A percentile compares a stretch with the other conserved stretches of the same genome.
These are phyloP conservation scores for Brachyptera risi DNA, from an alignment of 2,888 invertebrate species.

Conservation along the genomic window DNA sequence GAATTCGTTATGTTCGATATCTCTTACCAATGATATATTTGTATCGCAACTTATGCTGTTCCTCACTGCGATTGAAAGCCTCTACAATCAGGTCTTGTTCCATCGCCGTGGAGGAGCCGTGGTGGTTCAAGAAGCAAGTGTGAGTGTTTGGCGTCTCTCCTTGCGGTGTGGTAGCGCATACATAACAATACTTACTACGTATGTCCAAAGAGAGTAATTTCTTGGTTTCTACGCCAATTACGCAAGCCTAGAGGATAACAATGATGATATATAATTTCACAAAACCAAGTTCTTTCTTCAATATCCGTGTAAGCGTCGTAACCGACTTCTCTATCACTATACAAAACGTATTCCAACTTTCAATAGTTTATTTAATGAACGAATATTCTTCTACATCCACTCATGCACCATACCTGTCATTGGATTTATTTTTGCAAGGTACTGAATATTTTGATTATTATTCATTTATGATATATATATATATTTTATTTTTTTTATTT, in stretches of 20 bases:
- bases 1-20: not conserved
- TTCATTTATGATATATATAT: too few species aligned
- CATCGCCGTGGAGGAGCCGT: conserved; percentile 30
- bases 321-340: too few species aligned
- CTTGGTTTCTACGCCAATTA: not conserved
- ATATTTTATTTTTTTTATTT: too few species aligned
- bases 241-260: not conserved
- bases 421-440: too few species aligned
- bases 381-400: too few species aligned
- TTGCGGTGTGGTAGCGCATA: not conserved
- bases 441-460: too few species aligned
- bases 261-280: too few species aligned
- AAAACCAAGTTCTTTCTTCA: not conserved
- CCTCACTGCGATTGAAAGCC: conserved; percentile 29
- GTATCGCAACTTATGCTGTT: conserved; percentile 29
- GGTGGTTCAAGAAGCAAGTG: conserved; percentile 31
- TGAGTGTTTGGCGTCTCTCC: conserved; percentile 10
- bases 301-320: too few species aligned
- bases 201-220: not conserved
- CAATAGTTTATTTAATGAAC: too few species aligned
- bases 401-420: too few species aligned
- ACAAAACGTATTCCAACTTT: too few species aligned
- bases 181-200: not conserved
- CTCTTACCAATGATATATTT: conserved; percentile 26
- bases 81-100: conserved; percentile 31